Percentiles rank a stretch among this genome's conserved stretches.
Conservation (phyloP, 2,113 vertebrate species). For the Amblyornis subalaris region DNA sequence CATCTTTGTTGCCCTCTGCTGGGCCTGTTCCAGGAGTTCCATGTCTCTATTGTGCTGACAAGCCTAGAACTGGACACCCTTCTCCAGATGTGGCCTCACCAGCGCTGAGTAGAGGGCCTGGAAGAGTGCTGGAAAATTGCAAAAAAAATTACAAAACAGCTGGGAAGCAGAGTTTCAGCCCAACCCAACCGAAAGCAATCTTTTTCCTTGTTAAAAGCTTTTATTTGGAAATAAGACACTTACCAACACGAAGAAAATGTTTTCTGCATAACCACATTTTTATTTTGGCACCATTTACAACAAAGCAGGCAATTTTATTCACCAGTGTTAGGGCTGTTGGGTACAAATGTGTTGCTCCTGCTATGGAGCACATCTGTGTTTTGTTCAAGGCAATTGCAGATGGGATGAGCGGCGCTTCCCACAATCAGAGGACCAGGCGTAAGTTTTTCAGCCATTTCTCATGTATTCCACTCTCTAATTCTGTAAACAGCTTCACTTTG, state of each 20-base stretch:
- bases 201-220: background rate
- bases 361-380: background rate
- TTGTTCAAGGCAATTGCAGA: background rate
- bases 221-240: background rate
- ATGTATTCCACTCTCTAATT: background rate
- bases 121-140: background rate
- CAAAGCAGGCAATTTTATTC: background rate
- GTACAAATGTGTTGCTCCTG: rapidly evolving
- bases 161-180: background rate
- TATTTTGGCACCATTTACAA: background rate
- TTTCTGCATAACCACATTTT: background rate
- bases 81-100: background rate
- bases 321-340: background rate
- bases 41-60: background rate
- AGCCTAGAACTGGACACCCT: background rate
- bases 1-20: background rate
- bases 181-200: background rate
- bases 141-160: background rate
- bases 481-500: background rate
- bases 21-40: background rate
- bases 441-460: background rate
- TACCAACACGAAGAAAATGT: background rate
- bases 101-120: background rate
- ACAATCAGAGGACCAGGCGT: background rate
- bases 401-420: rapidly evolving